Evolutionary conservation across 35 echinoderm and acorn worm species (phyloP), one percentile per base, ranked within the genome.

Genomic region (Apostichopus japonicus): DNA sequence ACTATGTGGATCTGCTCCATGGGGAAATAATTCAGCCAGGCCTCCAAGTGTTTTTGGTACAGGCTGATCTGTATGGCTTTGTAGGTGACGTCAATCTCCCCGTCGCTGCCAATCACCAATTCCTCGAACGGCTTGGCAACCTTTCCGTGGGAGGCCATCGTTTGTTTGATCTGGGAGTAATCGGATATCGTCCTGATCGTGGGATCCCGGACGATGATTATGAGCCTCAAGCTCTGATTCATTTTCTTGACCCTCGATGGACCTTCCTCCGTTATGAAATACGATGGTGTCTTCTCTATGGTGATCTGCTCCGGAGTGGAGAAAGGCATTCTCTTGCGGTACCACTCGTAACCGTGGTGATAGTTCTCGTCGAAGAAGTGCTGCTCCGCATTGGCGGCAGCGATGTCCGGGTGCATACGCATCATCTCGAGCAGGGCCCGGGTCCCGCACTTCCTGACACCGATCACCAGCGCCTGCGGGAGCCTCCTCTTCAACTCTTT

Each of bases 361-460:
- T 99, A 99, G 72, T 95, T 83, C 63, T 99, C 94, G 92, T 99
- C 97, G 90, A 99, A 99, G 73, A 93, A 99, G 56, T 99, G 97
- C 23, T 96, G 77, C 80, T 99, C 97, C 4, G 91, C 81, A 11
- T 90, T 91, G 1, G 93, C 93, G 11, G 93, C 95, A 0, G 93
- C 95, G 23, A 99, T 93, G n/a, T 93, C 87, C 7, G 97, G 97
- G 90, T 99, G 97, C 90, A 94, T 91, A 57, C 88, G 54, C 5
- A 99, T 75, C 93, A 99, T 96, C 75, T 96, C 97, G 8, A 99
- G 83, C 11, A 99, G 92, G 17, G 97, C 97, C 81, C 97, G 93
- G 27, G 97, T 99, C 9, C 97, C 97, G 90, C 97, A 96, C 80
- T 99, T 99, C 27, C 97, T 72, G 10, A 99, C 92, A 8, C 97